Base-by-base conservation (phyloP, 2,888 invertebrate genomes). In the Pimpla rufipes region DNA sequence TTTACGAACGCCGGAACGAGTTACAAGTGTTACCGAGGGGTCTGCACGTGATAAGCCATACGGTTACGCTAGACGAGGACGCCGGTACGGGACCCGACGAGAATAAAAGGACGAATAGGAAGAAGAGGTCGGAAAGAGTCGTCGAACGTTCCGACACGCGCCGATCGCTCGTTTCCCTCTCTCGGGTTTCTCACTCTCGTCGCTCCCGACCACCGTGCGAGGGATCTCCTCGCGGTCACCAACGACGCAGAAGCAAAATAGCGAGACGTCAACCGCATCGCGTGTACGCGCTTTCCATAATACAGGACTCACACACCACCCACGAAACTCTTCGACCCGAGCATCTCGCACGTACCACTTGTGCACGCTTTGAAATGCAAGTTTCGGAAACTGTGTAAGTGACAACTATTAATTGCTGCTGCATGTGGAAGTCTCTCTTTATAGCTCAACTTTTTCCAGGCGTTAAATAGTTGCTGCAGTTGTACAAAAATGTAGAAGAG, bases 81-180 rank as follows among this genome's bases (percentile, higher is more conserved):
- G 55, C 16, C 55, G 52, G n/a, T 42, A 23, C 21, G 66, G 18
- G 29, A 62, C n/a, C n/a, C n/a, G 45, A 55, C n/a, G 29, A 21
- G 57, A 42, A 7, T 13, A 37, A 45, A 68, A 70, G 59, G 7
- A n/a, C 47, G 40, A 50, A 13, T 16, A 47, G 2, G 45, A 52
- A 55, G 59, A 59, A 73, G 70, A 37, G 45, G 35, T 6, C 3
- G 16, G 37, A 55, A 4, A 55, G 57, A 57, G 59, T 29, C 29
- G 29, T 50, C 29, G 35, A 74, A 79, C 82, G 82, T 77, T 81
- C 75, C 59, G 84, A 84, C 84, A 84, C 78, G 79, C 79, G 81
- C 76, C 82, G 55, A 73, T 79, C 82, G 66, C 37, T 37, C 73
- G 47, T 79, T 84, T 79, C 67, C 79, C 47, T 62, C 57, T 64